Conservation (phyloP, 1,140 invertebrate species). For the Drosophila auraria region DNA sequence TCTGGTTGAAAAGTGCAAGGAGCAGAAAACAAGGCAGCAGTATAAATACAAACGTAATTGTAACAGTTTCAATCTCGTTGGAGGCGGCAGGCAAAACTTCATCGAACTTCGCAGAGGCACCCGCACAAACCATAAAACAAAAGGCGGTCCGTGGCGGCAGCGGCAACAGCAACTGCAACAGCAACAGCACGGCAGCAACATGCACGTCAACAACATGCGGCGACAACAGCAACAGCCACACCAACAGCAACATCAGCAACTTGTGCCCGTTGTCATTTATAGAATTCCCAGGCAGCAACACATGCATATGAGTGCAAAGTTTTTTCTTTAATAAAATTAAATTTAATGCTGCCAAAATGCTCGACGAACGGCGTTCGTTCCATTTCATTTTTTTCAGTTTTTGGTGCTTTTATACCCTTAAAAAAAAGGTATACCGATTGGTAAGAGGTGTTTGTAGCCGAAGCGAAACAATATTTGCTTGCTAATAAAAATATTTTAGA, state of each 20-base stretch:
- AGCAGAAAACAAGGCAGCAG: conserved; percentile 25
- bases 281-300: conserved; percentile 69
- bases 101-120: conserved; percentile 60
- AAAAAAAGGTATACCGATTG: background rate
- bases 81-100: conserved; percentile 70
- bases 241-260: conserved; percentile 47
- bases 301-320: conserved; percentile 54
- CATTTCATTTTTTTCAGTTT: conserved; percentile 53
- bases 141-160: conserved; percentile 48
- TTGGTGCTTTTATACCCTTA: conserved; percentile 3
- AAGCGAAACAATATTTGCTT: background rate
- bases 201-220: conserved; percentile 7
- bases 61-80: conserved; percentile 67
- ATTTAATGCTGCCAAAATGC: conserved; percentile 78
- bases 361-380: conserved; percentile 58
- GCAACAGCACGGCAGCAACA: conserved; percentile 38
- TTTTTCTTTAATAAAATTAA: conserved; percentile 83
- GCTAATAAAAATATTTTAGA: no score
- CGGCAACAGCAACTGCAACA: conserved; percentile 61
- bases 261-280: conserved; percentile 77
- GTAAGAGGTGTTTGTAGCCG: background rate
- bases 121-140: conserved; percentile 74
- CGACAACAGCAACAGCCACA: conserved; percentile 15
- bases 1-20: conserved; percentile 40
- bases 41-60: conserved; percentile 57